Evolutionary conservation across 2,888 invertebrate genomes (phyloP).

Genomic region (Oxytorus armatus): DNA sequence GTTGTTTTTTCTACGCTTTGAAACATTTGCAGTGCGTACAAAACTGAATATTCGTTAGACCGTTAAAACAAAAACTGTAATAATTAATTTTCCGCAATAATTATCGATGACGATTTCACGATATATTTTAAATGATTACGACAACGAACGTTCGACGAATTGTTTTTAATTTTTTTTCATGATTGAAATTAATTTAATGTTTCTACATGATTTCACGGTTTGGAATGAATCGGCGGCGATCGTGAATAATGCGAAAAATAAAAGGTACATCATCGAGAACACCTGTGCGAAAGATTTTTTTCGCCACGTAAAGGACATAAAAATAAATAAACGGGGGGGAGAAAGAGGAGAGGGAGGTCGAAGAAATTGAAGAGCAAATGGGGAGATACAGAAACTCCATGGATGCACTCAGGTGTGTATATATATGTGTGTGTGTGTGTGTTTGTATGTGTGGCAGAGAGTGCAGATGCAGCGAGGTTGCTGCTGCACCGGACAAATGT

Average conservation of each 20-base stretch:
- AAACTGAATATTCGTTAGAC: too few species aligned
- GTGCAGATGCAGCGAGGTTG: slow-evolving; percentile 46
- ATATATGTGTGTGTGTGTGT: neutral
- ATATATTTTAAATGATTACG: too few species aligned
- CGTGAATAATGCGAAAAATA: neutral
- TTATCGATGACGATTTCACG: too few species aligned
- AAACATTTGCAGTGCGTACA: too few species aligned
- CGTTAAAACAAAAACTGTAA: too few species aligned
- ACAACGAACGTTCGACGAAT: too few species aligned
- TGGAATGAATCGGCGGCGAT: neutral
- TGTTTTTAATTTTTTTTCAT: too few species aligned
- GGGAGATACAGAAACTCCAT: slow-evolving; percentile 27
- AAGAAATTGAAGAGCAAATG: slow-evolving; percentile 35
- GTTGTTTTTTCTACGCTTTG: too few species aligned
- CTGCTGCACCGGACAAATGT: slow-evolving; percentile 61
- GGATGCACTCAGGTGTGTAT: slow-evolving; percentile 14
- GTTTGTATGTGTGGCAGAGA: slow-evolving; percentile 38
- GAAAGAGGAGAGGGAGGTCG: neutral
- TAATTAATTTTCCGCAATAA: too few species aligned
- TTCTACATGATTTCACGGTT: neutral
- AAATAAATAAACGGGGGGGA: neutral
- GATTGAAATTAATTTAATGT: too few species aligned
- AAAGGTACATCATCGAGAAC: slow-evolving; percentile 11
- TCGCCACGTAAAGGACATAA: slow-evolving; percentile 6
- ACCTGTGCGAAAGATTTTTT: slow-evolving; percentile 5